These are phyloP conservation scores for Pectinophora gossypiella DNA, from an alignment of 1,140 invertebrate species.

Conservation along the genomic window DNA sequence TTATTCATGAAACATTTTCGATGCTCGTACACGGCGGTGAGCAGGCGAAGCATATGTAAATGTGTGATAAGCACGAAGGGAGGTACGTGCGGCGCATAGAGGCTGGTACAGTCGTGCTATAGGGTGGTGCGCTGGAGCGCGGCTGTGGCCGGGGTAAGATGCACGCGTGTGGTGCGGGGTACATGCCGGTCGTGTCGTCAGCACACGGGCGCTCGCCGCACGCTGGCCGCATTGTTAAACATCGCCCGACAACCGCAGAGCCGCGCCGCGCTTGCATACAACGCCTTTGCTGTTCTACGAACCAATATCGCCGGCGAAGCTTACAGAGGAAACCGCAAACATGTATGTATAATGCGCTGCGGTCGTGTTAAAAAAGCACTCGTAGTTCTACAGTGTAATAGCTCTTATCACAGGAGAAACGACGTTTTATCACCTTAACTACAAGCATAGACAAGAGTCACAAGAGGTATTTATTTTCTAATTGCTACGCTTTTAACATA, in stretches of 20 bases:
- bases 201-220: conserved; percentile 27
- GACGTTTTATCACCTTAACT: too few relatives aligned
- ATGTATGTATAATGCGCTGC: not conserved
- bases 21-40: conserved; percentile 59
- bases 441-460: too few relatives aligned
- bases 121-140: conserved; percentile 13
- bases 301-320: not conserved
- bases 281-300: not conserved
- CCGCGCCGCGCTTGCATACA: conserved; percentile 1
- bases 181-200: conserved; percentile 21
- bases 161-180: not conserved
- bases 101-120: conserved; percentile 7
- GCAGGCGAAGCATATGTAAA: conserved; percentile 66
- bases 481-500: too few relatives aligned
- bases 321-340: not conserved
- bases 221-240: conserved; percentile 52
- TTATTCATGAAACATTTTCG: conserved; percentile 71
- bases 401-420: too few relatives aligned
- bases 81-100: conserved; percentile 35
- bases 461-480: too few relatives aligned
- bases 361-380: not conserved
- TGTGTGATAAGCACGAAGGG: conserved; percentile 62
- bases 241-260: conserved; percentile 15
- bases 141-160: conserved; percentile 18
- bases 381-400: not conserved